Evolutionary conservation across 2,113 vertebrate genomes (phyloP).

Genomic region (Piaya cayana): DNA sequence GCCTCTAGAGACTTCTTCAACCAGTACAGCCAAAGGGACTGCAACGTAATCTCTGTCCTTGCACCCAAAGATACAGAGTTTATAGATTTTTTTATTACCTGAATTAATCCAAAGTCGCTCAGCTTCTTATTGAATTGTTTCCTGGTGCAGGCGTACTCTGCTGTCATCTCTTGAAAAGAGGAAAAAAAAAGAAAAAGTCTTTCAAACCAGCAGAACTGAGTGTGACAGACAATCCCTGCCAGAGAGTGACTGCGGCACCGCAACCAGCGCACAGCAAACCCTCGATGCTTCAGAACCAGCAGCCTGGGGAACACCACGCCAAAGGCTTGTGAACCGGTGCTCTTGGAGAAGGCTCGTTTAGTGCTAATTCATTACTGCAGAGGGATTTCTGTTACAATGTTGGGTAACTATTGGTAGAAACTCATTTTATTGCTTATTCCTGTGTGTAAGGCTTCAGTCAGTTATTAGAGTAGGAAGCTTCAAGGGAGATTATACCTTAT

Average conservation of each 20-base stretch:
- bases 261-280: rapidly evolving
- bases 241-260: background rate
- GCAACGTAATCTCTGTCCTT: background rate
- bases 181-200: background rate
- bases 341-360: background rate
- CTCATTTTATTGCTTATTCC: background rate
- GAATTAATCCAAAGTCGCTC: slow-evolving; percentile 94
- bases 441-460: background rate
- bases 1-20: background rate
- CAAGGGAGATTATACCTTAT: background rate
- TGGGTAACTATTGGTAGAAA: background rate
- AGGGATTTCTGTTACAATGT: background rate
- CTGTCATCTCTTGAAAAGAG: slow-evolving; percentile 78
- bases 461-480: background rate
- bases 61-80: background rate
- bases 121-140: slow-evolving; percentile 92
- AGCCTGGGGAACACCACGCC: background rate
- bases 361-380: background rate
- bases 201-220: background rate
- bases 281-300: background rate
- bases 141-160: slow-evolving; percentile 90
- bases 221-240: background rate
- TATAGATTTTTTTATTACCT: slow-evolving; percentile 78
- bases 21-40: background rate
- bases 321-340: background rate